A percentile compares a stretch with the other conserved stretches of the same genome.
Conservation (phyloP, 2,113 vertebrate species). For the Antechinus stuartii region DNA sequence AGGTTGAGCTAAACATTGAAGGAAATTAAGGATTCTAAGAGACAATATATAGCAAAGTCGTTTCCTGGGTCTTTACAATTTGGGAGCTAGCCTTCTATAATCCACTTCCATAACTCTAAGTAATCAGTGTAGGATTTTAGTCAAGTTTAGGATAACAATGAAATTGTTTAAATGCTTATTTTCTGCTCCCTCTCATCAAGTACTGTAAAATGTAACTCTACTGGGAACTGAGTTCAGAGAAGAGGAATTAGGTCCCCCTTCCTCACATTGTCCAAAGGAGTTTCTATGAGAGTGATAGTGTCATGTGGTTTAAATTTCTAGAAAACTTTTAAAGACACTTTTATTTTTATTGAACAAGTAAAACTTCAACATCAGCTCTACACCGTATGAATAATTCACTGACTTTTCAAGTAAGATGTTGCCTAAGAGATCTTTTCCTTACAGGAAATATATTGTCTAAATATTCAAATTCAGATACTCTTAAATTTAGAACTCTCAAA, state of each 20-base stretch:
- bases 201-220: neutral
- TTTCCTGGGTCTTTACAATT: neutral
- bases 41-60: neutral
- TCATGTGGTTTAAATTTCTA: neutral
- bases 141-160: neutral
- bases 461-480: neutral
- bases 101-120: neutral
- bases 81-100: neutral
- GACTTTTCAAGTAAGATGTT: neutral
- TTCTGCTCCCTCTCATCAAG: neutral
- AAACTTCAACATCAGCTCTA: neutral
- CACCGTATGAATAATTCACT: neutral
- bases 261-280: neutral
- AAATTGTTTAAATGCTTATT: neutral
- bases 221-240: neutral
- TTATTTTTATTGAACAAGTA: neutral
- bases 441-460: neutral
- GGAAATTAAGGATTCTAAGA: neutral
- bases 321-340: neutral
- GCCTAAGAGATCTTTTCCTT: neutral
- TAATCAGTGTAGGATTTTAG: neutral
- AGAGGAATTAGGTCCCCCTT: neutral
- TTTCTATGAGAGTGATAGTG: neutral
- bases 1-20: neutral
- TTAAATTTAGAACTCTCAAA: neutral